These are phyloP conservation scores for Batillaria attramentaria DNA, from an alignment of 1,140 invertebrate species.

Conservation along the genomic window DNA sequence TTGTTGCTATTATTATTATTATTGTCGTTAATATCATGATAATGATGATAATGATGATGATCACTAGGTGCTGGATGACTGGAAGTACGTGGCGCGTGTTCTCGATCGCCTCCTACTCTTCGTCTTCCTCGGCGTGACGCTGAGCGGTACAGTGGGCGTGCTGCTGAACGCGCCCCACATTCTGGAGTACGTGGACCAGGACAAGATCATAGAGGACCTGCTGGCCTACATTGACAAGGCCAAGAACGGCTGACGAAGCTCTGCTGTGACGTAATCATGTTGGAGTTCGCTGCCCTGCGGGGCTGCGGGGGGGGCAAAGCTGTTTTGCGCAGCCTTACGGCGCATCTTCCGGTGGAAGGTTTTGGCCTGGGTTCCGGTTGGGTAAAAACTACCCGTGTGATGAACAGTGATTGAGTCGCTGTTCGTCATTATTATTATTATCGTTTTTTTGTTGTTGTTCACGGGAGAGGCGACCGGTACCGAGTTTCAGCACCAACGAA, in stretches of 20 bases:
- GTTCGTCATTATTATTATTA: too few relatives aligned
- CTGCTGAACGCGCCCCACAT: constrained; percentile 99
- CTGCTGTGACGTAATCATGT: neutral
- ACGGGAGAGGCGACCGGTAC: too few relatives aligned
- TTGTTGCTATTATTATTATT: too few relatives aligned
- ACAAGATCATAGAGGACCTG: constrained; percentile 58
- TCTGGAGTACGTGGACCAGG: constrained; percentile 81
- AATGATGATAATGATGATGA: neutral
- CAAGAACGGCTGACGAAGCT: neutral
- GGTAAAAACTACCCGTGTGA: neutral
- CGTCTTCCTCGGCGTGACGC: constrained; percentile 97
- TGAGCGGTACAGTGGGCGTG: constrained; percentile 94
- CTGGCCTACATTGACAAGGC: constrained; percentile 32
- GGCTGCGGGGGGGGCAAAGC: neutral
- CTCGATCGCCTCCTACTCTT: constrained; percentile 97
- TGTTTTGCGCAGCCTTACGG: neutral
- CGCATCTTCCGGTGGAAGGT: neutral
- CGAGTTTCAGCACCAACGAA: too few relatives aligned
- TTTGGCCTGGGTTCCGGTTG: neutral
- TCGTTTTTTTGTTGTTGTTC: too few relatives aligned
- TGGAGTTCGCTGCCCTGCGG: neutral
- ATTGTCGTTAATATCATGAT: too few relatives aligned
- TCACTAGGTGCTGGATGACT: constrained; percentile 79
- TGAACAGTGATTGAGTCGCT: too few relatives aligned
- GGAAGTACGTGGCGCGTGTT: constrained; percentile 99